Evolutionary conservation across 2,113 vertebrate genomes (phyloP).

Genomic region (Buteo buteo): DNA sequence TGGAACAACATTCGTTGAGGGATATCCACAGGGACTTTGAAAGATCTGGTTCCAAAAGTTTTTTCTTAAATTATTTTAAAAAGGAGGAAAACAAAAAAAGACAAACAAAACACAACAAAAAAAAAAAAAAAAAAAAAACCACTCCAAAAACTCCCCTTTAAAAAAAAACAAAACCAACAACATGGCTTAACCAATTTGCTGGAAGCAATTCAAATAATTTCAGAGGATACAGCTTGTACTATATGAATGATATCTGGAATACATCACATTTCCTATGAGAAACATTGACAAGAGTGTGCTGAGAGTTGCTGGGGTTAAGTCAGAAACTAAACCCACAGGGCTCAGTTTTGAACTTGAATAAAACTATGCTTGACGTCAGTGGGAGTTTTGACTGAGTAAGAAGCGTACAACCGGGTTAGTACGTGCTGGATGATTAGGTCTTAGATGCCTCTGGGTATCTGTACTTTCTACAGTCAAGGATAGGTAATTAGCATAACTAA

Average conservation of each 20-base stretch:
- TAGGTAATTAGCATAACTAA: neutral
- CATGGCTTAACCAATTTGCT: neutral
- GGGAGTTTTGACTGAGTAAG: neutral
- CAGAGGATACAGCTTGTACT: neutral
- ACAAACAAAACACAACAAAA: neutral
- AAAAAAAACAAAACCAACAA: neutral
- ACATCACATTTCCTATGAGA: conserved; percentile 26
- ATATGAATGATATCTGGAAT: neutral
- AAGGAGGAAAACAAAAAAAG: neutral
- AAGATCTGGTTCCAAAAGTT: neutral
- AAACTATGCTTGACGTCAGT: neutral
- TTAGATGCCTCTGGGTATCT: neutral
- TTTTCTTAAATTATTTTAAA: neutral
- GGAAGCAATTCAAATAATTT: neutral
- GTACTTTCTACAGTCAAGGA: neutral
- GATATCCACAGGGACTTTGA: neutral
- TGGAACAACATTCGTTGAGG: neutral
- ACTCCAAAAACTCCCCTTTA: neutral
- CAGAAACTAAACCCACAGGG: neutral
- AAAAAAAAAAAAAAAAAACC: fast-evolving
- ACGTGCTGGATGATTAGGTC: neutral
- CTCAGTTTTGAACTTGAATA: neutral
- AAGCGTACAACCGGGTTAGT: neutral
- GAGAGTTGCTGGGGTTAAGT: neutral
- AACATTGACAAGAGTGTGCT: neutral